Percentiles rank a stretch among this genome's conserved stretches.
These are phyloP conservation scores for Melipona bicolor DNA, from an alignment of 2,888 invertebrate genomes.

Conservation along the genomic window DNA sequence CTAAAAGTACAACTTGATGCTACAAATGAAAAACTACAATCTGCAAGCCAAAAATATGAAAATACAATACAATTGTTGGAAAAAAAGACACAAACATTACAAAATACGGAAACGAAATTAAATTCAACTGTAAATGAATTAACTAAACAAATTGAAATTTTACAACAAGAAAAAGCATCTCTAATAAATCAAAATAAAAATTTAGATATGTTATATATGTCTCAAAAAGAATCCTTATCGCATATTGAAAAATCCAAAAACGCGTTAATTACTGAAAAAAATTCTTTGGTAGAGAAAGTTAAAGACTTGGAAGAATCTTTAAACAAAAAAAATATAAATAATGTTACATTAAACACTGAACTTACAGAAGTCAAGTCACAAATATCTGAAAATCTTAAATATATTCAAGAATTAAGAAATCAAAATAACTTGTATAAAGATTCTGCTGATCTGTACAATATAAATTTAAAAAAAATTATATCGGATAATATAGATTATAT, in stretches of 20 bases:
- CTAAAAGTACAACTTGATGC: conserved; percentile 84
- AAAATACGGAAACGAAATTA: conserved; percentile 60
- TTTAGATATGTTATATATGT: conserved; percentile 51
- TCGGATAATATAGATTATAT: conserved; percentile 1
- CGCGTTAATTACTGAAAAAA: conserved; percentile 44
- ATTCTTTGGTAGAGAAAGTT: conserved; percentile 28
- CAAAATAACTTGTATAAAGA: conserved; percentile 46
- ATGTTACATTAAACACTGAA: conserved; percentile 34
- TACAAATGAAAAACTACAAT: conserved; percentile 69
- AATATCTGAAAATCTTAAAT: conserved; percentile 37
- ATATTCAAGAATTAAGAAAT: conserved; percentile 45
- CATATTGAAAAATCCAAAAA: conserved; percentile 50
- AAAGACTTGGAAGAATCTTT: conserved; percentile 51
- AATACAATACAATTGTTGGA: conserved; percentile 31
- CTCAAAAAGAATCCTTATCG: conserved; percentile 55
- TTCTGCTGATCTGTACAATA: conserved; percentile 32
- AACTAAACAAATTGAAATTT: conserved; percentile 32
- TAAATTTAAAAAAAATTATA: conserved; percentile 46
- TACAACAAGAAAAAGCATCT: conserved; percentile 57
- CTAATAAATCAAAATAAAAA: conserved; percentile 56
- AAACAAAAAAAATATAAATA: conserved; percentile 49
- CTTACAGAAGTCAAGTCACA: conserved; percentile 47
- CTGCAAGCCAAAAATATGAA: conserved; percentile 28
- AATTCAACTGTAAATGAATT: conserved; percentile 36
- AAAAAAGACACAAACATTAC: conserved; percentile 57